phyloP scores from a whole-genome alignment of 2,113 vertebrate species.

The Eulemur macaco region DNA sequence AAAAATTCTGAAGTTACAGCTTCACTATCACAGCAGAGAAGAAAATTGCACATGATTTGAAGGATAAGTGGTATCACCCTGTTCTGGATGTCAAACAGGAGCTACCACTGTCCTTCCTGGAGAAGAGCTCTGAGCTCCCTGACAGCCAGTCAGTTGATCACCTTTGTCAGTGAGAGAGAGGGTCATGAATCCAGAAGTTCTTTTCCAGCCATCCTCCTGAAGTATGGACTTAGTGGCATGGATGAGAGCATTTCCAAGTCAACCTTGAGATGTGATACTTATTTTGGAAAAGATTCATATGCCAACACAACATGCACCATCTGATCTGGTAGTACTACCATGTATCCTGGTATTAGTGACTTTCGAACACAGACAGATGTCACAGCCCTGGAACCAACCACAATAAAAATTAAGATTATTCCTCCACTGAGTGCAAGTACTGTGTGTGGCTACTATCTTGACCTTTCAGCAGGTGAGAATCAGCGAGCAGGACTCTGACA shows the following conservation, averaged over 20 bases:
- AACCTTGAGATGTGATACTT: conserved; percentile 87
- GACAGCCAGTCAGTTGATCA: conserved; percentile 84
- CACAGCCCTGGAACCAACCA: conserved; percentile 86
- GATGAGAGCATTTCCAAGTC: conserved; percentile 88
- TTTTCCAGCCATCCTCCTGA: conserved; percentile 87
- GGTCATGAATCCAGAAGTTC: conserved; percentile 86
- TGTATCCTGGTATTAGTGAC: conserved; percentile 86
- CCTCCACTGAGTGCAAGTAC: conserved; percentile 85
- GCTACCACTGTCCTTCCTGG: conserved; percentile 72
- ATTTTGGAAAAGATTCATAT: conserved; percentile 87
- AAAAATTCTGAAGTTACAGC: conserved; percentile 80
- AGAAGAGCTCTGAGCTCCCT: conserved; percentile 87
- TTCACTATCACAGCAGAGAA: conserved; percentile 82
- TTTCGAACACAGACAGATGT: conserved; percentile 87
- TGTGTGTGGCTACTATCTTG: conserved; percentile 85
- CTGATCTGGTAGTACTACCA: conserved; percentile 86
- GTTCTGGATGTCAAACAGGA: conserved; percentile 56
- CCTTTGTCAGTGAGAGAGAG: conserved; percentile 82
- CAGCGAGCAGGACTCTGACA: conserved; percentile 87
- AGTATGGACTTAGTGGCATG: conserved; percentile 85
- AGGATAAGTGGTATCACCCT: conserved; percentile 76
- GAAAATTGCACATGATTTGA: conserved; percentile 80
- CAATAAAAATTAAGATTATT: conserved; percentile 90
- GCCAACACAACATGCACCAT: conserved; percentile 82
- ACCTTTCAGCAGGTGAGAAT: conserved; percentile 90